Evolutionary conservation across 2,888 invertebrate genomes (phyloP).

Genomic region (Clivina fossor): DNA sequence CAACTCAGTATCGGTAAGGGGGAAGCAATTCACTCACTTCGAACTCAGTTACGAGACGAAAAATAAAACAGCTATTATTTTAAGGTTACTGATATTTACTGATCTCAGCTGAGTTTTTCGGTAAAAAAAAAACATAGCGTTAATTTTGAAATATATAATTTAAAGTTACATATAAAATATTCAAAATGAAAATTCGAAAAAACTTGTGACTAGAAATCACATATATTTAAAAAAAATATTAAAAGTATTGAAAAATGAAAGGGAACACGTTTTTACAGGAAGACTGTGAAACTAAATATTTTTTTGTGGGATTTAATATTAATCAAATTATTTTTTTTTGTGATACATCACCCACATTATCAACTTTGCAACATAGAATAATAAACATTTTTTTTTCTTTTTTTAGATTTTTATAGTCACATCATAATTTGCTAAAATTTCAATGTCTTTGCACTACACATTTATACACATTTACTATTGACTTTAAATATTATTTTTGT

Average conservation of each 20-base stretch:
- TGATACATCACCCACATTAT: not conserved
- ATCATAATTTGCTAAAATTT: slow-evolving; percentile 24
- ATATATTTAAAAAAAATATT: slow-evolving; percentile 2
- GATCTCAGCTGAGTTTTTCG: too few species aligned
- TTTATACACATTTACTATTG: slow-evolving; percentile 29
- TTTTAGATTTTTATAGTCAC: slow-evolving; percentile 6
- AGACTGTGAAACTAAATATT: slow-evolving; percentile 27
- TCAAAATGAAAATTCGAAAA: too few species aligned
- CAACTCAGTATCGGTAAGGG: too few species aligned
- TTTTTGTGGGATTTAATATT: slow-evolving; percentile 5
- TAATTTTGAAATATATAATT: slow-evolving; percentile 7
- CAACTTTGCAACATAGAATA: slow-evolving; percentile 12
- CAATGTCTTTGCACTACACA: slow-evolving; percentile 27
- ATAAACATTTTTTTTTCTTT: not conserved
- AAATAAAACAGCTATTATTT: too few species aligned
- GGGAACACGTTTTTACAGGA: slow-evolving; percentile 29
- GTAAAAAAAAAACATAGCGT: too few species aligned
- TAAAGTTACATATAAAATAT: too few species aligned
- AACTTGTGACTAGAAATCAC: too few species aligned
- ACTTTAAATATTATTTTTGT: too few species aligned
- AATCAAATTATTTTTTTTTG: not conserved
- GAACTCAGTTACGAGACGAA: too few species aligned
- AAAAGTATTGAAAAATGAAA: slow-evolving; percentile 27
- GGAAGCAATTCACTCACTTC: too few species aligned
- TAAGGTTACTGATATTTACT: too few species aligned